These are phyloP conservation scores for Crotalus horridus DNA, from an alignment of 2,113 vertebrate genomes.

Conservation along the genomic window DNA sequence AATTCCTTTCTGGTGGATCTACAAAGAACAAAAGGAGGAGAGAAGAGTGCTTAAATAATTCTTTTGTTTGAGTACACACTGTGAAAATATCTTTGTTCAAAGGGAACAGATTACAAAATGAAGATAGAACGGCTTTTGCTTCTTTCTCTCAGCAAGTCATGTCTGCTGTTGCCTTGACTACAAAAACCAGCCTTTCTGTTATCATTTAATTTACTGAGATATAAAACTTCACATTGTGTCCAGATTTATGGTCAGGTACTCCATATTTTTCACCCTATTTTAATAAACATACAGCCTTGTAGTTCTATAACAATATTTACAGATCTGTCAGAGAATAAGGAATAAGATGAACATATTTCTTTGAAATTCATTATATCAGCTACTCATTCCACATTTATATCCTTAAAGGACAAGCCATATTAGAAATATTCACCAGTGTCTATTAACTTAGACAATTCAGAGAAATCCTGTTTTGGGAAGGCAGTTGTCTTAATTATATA, in stretches of 20 bases:
- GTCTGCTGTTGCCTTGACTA: slow-evolving; percentile 58
- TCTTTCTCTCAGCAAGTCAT: slow-evolving; percentile 4
- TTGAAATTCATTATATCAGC: background rate
- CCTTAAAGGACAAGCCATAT: background rate
- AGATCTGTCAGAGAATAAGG: background rate
- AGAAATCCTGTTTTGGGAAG: background rate
- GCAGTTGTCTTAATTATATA: background rate
- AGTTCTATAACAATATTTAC: background rate
- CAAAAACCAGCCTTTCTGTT: slow-evolving; percentile 30
- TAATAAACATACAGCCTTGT: slow-evolving; percentile 2
- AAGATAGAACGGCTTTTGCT: background rate
- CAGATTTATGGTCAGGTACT: background rate
- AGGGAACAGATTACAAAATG: slow-evolving; percentile 6
- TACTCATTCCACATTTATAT: background rate
- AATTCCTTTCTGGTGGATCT: slow-evolving; percentile 94
- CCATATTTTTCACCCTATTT: background rate
- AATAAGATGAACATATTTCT: background rate
- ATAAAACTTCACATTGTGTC: slow-evolving; percentile 26
- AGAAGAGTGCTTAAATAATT: slow-evolving; percentile 11
- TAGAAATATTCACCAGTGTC: background rate
- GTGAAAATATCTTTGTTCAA: background rate
- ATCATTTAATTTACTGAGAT: slow-evolving; percentile 30
- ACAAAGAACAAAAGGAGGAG: slow-evolving; percentile 5
- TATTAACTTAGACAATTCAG: background rate
- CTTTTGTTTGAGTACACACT: background rate